Conservation (phyloP, 1,140 invertebrate genomes). For the Bombus terrestris region DNA sequence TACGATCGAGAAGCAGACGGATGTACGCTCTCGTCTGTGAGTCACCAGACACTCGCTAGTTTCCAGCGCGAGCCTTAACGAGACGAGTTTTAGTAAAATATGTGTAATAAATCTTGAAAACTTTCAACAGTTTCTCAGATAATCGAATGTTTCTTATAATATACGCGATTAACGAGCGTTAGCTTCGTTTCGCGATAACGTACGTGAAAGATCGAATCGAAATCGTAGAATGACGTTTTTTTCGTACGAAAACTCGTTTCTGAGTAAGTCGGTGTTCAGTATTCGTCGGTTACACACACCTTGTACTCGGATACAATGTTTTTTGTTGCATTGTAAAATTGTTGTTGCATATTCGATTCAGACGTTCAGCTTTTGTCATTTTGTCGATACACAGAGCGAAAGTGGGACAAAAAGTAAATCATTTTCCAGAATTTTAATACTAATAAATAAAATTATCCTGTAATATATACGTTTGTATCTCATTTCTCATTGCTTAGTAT, state of each 20-base stretch:
- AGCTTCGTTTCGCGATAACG: background rate
- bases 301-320: too few species aligned
- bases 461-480: background rate
- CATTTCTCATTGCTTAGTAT: fast-evolving
- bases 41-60: background rate
- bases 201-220: background rate
- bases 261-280: fast-evolving
- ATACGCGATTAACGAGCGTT: background rate
- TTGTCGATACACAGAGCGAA: too few species aligned
- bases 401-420: too few species aligned
- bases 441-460: background rate
- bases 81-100: background rate
- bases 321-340: background rate
- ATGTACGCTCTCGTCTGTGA: too few species aligned
- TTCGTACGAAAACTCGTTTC: too few species aligned
- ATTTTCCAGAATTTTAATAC: too few species aligned
- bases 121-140: background rate
- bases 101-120: too few species aligned
- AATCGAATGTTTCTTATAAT: too few species aligned
- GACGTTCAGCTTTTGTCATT: too few species aligned
- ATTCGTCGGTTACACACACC: background rate
- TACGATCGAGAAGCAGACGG: too few species aligned
- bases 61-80: background rate
- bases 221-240: background rate
- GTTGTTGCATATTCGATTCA: background rate